Conservation (phyloP, 2,113 vertebrate genomes). For the Thamnophis sirtalis region DNA sequence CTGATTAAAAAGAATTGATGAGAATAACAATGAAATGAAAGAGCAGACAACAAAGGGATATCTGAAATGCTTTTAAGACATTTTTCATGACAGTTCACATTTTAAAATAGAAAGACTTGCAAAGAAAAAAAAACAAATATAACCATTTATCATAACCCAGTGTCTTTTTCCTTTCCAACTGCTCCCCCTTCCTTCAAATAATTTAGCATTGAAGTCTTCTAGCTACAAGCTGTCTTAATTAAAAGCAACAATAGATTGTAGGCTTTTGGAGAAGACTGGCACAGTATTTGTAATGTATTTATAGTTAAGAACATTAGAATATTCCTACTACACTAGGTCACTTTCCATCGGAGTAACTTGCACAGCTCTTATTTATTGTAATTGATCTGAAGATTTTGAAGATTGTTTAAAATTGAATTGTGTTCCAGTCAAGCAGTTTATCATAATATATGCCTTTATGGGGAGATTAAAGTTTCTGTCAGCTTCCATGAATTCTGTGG, state of each 20-base stretch:
- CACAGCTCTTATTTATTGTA: not conserved
- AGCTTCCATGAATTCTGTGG: not conserved
- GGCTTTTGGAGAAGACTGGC: not conserved
- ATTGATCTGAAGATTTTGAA: constrained; percentile 13
- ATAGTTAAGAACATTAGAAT: constrained; percentile 12
- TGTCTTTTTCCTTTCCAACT: constrained; percentile 2
- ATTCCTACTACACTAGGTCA: not conserved
- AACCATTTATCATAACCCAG: not conserved
- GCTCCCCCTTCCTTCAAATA: not conserved
- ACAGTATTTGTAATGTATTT: constrained; percentile 13
- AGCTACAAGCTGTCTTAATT: constrained; percentile 20
- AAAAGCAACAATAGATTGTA: constrained; percentile 10
- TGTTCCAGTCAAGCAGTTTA: not conserved
- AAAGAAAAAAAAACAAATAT: not conserved
- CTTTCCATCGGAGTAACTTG: not conserved
- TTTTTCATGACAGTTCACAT: not conserved
- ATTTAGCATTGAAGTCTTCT: not conserved
- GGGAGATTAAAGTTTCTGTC: not conserved
- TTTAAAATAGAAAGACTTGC: not conserved
- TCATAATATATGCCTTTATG: not conserved
- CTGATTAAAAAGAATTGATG: not conserved
- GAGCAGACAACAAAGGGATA: not conserved
- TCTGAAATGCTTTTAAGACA: not conserved
- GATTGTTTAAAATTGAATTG: not conserved
- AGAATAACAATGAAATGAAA: constrained; percentile 14